A percentile compares a stretch with the other conserved stretches of the same genome.
phyloP scores from a whole-genome alignment of 2,888 invertebrate genomes.

The Alentia gelatinosa region DNA sequence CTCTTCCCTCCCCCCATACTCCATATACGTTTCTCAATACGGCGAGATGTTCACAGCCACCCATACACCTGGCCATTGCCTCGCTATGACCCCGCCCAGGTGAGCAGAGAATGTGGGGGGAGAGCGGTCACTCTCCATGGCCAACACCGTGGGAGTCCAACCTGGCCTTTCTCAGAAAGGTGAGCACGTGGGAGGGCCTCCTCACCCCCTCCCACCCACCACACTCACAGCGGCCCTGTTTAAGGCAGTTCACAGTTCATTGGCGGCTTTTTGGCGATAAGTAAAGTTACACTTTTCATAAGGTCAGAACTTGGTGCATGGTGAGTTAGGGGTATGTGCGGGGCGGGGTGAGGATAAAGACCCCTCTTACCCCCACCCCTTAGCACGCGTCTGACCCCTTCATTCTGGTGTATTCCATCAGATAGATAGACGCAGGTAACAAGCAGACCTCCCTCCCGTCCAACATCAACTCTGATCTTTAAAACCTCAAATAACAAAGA shows the following conservation, averaged over 20 bases:
- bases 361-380: background rate
- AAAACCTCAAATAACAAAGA: too few relatives aligned
- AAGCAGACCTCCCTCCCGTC: background rate
- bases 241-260: background rate
- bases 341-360: too few relatives aligned
- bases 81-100: background rate
- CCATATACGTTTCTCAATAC: too few relatives aligned
- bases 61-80: background rate
- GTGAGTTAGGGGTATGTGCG: too few relatives aligned
- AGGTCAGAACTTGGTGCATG: background rate
- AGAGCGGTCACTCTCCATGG: background rate
- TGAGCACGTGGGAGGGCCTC: background rate
- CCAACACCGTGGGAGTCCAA: background rate
- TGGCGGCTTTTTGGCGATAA: background rate
- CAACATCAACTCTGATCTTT: too few relatives aligned
- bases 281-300: constrained; percentile 16
- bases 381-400: background rate
- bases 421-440: background rate
- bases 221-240: too few relatives aligned
- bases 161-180: background rate
- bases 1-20: too few relatives aligned
- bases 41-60: background rate
- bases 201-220: too few relatives aligned
- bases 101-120: background rate
- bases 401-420: background rate